Evolutionary conservation across 2,888 invertebrate species (phyloP), one percentile per base, ranked within the genome.

Genomic region (Himalopsyche japonica): DNA sequence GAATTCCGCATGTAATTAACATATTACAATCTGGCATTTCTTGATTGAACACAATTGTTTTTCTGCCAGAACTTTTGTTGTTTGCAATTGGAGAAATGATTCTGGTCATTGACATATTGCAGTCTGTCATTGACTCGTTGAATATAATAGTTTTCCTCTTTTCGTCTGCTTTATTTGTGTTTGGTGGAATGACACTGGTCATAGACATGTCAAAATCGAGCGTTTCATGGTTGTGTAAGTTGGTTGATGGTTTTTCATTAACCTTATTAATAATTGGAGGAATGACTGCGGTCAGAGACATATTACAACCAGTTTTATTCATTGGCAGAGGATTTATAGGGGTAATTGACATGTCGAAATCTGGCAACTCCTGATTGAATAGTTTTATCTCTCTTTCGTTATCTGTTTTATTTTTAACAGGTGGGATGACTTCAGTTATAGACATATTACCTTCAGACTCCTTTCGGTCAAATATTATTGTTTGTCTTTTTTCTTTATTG

Each of bases 311-410:
- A 37, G 37, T 10, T 37, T 8, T 37, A 7, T 37, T 10, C 0
- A 37, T 8, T 1, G 10, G 10, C 1, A 15, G 43, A 47, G 79
- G 32, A 34, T 20, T 49, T n/a, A 57, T 49, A 43, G 47, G 30
- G 0, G 86, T 84, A 77, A 86, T 82, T 1, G 86, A 86, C 84
- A 83, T 83, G 27, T 84, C 57, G 20, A 81, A 49, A 30, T 76
- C 81, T 12, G 83, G 20, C 18, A 20, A 32, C 1, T 76, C 24
- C 30, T 47, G 34, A 34, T 84, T 78, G 70, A 83, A 83, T 20
- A 81, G 3, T 37, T 83, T 64, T 18, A 84, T 84, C 43, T 80
- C 80, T 27, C 82, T 76, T 34, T 81, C 78, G 18, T 20, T 18
- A 49, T 80, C 34, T 80, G 20, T 34, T 32, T 70, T 15, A 76